Percentiles rank a stretch among this genome's conserved stretches.
These are phyloP conservation scores for Chelidonichthys spinosus DNA, from an alignment of 2,797 vertebrate species.

Conservation along the genomic window DNA sequence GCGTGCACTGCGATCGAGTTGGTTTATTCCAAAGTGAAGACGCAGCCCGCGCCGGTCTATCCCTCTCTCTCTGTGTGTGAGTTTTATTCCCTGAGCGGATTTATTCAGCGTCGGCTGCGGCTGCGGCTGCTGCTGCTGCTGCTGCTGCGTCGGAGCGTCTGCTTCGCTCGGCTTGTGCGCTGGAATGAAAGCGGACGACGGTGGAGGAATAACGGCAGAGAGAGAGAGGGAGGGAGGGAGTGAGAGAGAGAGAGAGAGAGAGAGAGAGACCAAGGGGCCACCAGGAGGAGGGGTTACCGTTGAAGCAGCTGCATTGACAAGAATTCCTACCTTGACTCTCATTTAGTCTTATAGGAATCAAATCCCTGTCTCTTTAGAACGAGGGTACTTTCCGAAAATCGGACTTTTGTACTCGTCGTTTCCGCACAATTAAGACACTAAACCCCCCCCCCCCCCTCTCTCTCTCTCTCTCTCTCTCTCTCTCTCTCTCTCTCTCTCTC, in stretches of 20 bases:
- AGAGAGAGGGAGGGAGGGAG: not conserved
- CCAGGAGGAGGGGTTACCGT: slow-evolving; percentile 72
- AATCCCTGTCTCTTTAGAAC: slow-evolving; percentile 6
- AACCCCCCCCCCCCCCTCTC: too few relatives aligned
- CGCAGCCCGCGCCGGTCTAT: slow-evolving; percentile 22
- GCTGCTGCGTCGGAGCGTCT: slow-evolving; percentile 63
- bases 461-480: too few relatives aligned
- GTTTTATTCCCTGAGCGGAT: slow-evolving; percentile 82
- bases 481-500: too few relatives aligned
- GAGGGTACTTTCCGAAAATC: not conserved
- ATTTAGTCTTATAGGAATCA: slow-evolving; percentile 45
- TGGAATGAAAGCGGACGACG: slow-evolving; percentile 78
- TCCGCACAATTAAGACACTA: not conserved
- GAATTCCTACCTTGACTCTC: slow-evolving; percentile 62
- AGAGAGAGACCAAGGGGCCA: slow-evolving; percentile 37
- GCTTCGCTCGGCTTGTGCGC: slow-evolving; percentile 78
- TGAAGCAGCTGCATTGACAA: slow-evolving; percentile 73
- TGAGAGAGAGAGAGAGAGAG: not conserved
- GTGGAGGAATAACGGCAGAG: slow-evolving; percentile 62
- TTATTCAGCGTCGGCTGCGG: slow-evolving; percentile 42
- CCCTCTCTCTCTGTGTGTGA: too few relatives aligned
- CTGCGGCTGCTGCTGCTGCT: slow-evolving; percentile 55
- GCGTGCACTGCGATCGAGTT: slow-evolving; percentile 55
- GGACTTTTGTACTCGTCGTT: not conserved
- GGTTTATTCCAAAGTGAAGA: slow-evolving; percentile 62